Percentiles rank a stretch among this genome's conserved stretches.
Evolutionary conservation across 2,888 invertebrate genomes (phyloP).

Genomic region (Scaptomyza reducta): DNA sequence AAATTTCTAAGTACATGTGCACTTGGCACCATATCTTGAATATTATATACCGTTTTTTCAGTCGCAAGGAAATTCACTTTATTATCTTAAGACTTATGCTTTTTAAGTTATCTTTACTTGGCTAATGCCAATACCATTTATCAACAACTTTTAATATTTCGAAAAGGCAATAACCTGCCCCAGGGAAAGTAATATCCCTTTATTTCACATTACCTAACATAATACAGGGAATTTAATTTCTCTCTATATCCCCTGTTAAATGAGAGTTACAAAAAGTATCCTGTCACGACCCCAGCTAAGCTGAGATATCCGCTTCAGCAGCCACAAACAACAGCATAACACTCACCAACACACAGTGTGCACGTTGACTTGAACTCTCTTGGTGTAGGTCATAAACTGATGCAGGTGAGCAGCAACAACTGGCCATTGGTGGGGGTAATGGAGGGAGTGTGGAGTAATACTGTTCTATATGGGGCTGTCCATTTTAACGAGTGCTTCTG

Average conservation of each 20-base stretch:
- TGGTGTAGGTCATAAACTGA: slow-evolving; percentile 76
- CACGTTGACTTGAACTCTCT: slow-evolving; percentile 53
- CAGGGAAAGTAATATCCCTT: slow-evolving; percentile 1
- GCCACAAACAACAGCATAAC: slow-evolving; percentile 23
- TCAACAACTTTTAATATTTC: background rate
- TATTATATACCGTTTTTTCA: too few relatives aligned
- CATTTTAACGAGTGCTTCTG: slow-evolving; percentile 66
- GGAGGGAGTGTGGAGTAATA: background rate
- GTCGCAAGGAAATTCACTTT: too few relatives aligned
- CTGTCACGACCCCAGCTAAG: slow-evolving; percentile 25
- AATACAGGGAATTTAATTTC: slow-evolving; percentile 5
- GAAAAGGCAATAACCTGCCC: background rate
- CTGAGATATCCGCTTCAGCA: slow-evolving; percentile 30
- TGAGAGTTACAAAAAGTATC: background rate
- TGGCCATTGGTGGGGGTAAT: slow-evolving; percentile 10
- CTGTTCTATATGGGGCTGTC: slow-evolving; percentile 29
- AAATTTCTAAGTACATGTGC: too few relatives aligned
- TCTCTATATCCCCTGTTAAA: slow-evolving; percentile 23
- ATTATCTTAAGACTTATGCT: background rate
- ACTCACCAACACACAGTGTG: background rate
- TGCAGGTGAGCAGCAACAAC: slow-evolving; percentile 60
- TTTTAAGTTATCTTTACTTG: background rate
- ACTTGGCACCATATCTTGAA: too few relatives aligned
- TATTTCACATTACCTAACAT: background rate
- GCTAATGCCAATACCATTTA: background rate